Base-by-base conservation (phyloP, 1,140 invertebrate genomes). In the Zaprionus vittiger region DNA sequence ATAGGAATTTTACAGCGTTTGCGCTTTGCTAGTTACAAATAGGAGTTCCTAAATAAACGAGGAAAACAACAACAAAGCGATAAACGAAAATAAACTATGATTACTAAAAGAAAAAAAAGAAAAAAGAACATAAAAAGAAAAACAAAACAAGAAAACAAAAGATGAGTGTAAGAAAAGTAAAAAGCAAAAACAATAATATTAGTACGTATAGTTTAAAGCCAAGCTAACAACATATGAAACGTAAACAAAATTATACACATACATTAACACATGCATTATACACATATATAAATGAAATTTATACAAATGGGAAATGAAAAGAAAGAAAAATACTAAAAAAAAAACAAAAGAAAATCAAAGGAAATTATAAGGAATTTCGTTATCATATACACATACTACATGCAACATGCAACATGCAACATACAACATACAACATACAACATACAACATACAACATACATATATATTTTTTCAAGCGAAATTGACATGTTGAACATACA, bases 11-110 rank as follows among this genome's bases (percentile, higher is more conserved):
- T 78, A 75, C 55, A 75, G 80, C 77, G 73, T 87, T 73, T 55
- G 80, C 72, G 84, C 77, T 79, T 75, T 69, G 84, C 85, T 89
- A 89, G 85, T 85, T 90, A 89, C 76, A 85, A 90, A 90, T 90
- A 90, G 85, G 31, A 34, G 85, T 90, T 90, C 85, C 85, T 90
- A 90, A 72, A 73, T 57, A 73, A 57, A 73, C 22, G 78, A 73
- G 68, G 68, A 67, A 67, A 70, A 65, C 57, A 49, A 5, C 38
- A 47, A 79, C 67, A 64, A 56, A 59, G 64, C 17, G 44, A 47
- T 56, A 59, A 47, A 67, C 63, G 62, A 28, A 44, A 65, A 56
- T 26, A 31, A 31, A 78, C 68, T 65, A 62, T 44, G 20, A 44
- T 56, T 34, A 57, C 6, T 44, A 44, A 49, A 17, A 47, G 6